Evolutionary conservation across 2,113 vertebrate genomes (phyloP), one percentile per base, ranked within the genome.

Genomic region (Neolamprologus devosi): DNA sequence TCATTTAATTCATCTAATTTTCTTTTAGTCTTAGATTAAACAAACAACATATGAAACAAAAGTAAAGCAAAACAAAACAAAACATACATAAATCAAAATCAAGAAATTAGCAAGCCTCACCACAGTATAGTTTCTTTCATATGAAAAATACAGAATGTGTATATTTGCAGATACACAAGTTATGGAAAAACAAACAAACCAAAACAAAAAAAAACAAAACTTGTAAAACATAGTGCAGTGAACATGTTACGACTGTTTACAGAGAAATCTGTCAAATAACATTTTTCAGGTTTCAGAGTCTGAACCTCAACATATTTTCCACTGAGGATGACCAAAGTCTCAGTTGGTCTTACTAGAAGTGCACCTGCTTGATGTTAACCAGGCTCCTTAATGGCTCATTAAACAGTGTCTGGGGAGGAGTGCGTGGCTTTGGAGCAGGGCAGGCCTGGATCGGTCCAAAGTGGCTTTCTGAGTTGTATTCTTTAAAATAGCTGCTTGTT

Each of bases 381-480:
- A 12, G 30, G 30, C 58, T 63, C 30, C 30, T 63, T 35, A 35
- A 35, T n/a, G 0, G 17, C 6, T 63, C 4, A 12, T 35, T 0
- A 63, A 63, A 63, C 58, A 11, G 17, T 2, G 58, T 63, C 58
- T 63, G 60, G 58, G 30, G 30, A 0, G 30, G 3, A 65, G 30
- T 65, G 6, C 6, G 0, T 65, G 60, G 6, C 7, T 37, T 12
- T 65, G 30, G 60, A 2, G 0, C 17, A 8, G 30, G 33, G 0
- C 60, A 35, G 33, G 33, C 0, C 60, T 65, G 60, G 6, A 37
- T 65, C 33, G 0, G 60, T 65, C 6, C 30, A 65, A 0, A n/a
- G 58, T n/a, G 60, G 60, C 30, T 65, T 65, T n/a, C 57, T 60
- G 57, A 60, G 1, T 60, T 60, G 16, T 63, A 63, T 19, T 65